Evolutionary conservation across 2,113 vertebrate species (phyloP), one percentile per base, ranked within the genome.

Genomic region (Crypturellus undulatus): DNA sequence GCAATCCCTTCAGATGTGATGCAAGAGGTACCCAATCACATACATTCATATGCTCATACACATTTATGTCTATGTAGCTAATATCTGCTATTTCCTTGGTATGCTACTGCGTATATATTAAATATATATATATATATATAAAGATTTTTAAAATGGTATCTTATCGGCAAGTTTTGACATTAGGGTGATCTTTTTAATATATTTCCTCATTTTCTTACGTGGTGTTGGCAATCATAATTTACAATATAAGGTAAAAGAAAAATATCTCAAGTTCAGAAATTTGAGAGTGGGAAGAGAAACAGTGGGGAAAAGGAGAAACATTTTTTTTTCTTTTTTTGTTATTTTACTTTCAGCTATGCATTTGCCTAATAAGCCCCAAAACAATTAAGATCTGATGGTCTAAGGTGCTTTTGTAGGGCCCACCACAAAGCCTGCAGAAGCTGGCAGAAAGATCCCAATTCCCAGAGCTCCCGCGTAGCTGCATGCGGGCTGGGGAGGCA

Each of bases 281-380:
- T 32, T 30, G 20, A 60, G 9, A 72, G n/a, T 30, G 3, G 12
- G 43, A 58, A 83, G 24, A 69, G 20, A 85, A 88, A 83, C 7
- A 69, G 52, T 26, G 63, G 3, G 5, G 14, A 91, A 42, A 38
- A 77, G 79, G 4, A 82, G 4, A 86, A 86, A 40, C 1, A 12
- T 42, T 45, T 54, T 22, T 43, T 28, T 54, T 5, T 20, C 2
- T 4, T 13, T 45, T 19, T n/a, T 69, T 71, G 22, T 20, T 25
- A 38, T 32, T 52, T 11, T 1, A 51, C 19, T 73, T 91, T 67
- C n/a, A 60, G 30, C 7, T 38, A 21, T 67, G 30, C 4, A 28
- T 91, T 93, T 93, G 34, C 51, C 14, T 81, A 91, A 71, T 78
- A 84, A 84, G 25, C 19, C 69, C 51, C 81, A 84, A 79, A 73